These are phyloP conservation scores for Harpagoxenus sublaevis DNA, from an alignment of 2,888 invertebrate genomes.

Conservation along the genomic window DNA sequence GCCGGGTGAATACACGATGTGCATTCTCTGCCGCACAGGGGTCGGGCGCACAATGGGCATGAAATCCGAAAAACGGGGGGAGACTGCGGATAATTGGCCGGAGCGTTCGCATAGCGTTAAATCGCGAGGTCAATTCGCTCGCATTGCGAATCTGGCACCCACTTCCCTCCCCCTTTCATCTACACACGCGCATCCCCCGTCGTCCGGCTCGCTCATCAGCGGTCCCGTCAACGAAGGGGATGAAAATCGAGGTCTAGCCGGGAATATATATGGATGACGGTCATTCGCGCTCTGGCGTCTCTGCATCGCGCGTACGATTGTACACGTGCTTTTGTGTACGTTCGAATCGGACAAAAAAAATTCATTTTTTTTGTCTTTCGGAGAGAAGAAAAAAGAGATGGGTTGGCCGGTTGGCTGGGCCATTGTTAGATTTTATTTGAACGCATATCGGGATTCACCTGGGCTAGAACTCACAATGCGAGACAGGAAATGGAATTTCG, in stretches of 20 bases:
- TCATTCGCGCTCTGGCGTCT: conserved; percentile 61
- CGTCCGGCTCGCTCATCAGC: neutral
- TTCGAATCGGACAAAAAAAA: conserved; percentile 53
- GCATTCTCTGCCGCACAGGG: conserved; percentile 62
- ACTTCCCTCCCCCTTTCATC: conserved; percentile 36
- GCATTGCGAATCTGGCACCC: conserved; percentile 71
- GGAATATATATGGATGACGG: conserved; percentile 70
- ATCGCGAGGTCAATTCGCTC: conserved; percentile 78
- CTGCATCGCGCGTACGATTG: conserved; percentile 49
- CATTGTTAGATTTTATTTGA: conserved; percentile 68
- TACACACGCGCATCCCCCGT: neutral
- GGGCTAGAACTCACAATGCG: conserved; percentile 41
- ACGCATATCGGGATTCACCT: conserved; percentile 57
- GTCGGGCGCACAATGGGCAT: conserved; percentile 74
- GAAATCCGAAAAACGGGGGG: conserved; percentile 76
- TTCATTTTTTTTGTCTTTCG: conserved; percentile 50
- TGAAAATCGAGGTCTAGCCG: conserved; percentile 75
- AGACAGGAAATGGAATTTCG: conserved; percentile 49
- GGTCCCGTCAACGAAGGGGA: conserved; percentile 58
- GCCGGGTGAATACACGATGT: conserved; percentile 45
- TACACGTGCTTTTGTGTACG: conserved; percentile 72
- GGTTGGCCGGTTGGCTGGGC: conserved; percentile 2
- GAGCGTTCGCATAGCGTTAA: conserved; percentile 80
- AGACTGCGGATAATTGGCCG: conserved; percentile 79
- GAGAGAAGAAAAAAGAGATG: conserved; percentile 41